phyloP scores from a whole-genome alignment of 2,888 invertebrate species.

The Macrophya annulata region DNA sequence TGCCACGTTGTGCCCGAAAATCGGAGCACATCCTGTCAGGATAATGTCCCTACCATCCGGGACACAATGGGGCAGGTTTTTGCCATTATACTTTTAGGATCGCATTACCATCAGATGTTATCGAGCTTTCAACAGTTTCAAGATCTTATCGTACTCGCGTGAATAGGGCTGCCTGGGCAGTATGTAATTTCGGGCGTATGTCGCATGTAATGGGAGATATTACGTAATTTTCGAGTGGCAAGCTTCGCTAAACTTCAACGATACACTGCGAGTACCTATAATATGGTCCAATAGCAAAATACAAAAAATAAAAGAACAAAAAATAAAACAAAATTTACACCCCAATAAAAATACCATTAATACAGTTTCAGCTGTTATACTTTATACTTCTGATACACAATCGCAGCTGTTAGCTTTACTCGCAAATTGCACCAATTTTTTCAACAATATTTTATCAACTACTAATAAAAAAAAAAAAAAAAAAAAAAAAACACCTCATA shows the following conservation, averaged over 20 bases:
- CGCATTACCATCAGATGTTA: conserved; percentile 72
- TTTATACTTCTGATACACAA: background rate
- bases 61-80: conserved; percentile 57
- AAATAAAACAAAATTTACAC: conserved; percentile 1
- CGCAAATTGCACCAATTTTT: background rate
- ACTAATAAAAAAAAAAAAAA: background rate
- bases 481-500: background rate
- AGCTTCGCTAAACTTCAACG: conserved; percentile 31
- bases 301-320: conserved; percentile 6
- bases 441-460: background rate
- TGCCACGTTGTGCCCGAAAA: conserved; percentile 73
- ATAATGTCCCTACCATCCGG: conserved; percentile 62
- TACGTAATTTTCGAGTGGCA: conserved; percentile 55
- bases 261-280: background rate
- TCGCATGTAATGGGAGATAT: conserved; percentile 63
- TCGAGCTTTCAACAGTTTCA: conserved; percentile 68
- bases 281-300: conserved; percentile 19
- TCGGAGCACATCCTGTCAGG: conserved; percentile 74
- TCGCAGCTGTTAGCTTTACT: background rate
- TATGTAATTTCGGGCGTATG: conserved; percentile 65
- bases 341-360: background rate
- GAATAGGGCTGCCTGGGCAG: conserved; percentile 62
- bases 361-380: background rate
- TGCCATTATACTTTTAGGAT: conserved; percentile 58
- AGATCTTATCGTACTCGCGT: conserved; percentile 67